Evolutionary conservation across 2,888 invertebrate genomes (phyloP).

Genomic region (Zootermopsis nevadensis): DNA sequence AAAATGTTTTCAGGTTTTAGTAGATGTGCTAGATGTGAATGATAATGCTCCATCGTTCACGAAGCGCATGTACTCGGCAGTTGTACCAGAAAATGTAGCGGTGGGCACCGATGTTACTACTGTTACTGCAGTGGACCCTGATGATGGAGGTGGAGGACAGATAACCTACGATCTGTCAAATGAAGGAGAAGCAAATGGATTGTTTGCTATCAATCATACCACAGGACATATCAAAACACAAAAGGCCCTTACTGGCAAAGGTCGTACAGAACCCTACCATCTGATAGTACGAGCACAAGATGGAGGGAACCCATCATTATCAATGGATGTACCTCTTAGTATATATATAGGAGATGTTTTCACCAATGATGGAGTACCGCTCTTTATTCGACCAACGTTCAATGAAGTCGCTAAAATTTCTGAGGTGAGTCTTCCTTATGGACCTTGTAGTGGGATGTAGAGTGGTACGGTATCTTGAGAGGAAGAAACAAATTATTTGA

Average conservation of each 20-base stretch:
- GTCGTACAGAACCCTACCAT: slow-evolving; percentile 78
- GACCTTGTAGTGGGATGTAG: too few relatives aligned
- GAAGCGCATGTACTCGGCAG: slow-evolving; percentile 74
- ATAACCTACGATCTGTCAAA: slow-evolving; percentile 79
- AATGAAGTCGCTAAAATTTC: slow-evolving; percentile 77
- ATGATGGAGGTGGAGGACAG: slow-evolving; percentile 78
- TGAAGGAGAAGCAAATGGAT: slow-evolving; percentile 65
- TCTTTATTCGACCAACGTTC: slow-evolving; percentile 75
- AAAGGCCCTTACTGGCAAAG: slow-evolving; percentile 77
- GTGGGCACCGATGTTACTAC: slow-evolving; percentile 75
- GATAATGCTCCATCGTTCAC: slow-evolving; percentile 80
- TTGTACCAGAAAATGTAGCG: slow-evolving; percentile 81
- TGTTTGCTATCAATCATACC: slow-evolving; percentile 74
- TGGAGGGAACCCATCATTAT: slow-evolving; percentile 69
- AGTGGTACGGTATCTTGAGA: too few relatives aligned
- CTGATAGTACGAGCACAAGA: slow-evolving; percentile 77
- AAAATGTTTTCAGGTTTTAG: slow-evolving; percentile 66
- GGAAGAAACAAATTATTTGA: too few relatives aligned
- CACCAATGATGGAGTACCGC: slow-evolving; percentile 83
- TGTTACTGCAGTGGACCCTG: slow-evolving; percentile 79
- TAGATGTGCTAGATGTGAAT: slow-evolving; percentile 81
- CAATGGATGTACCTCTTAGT: slow-evolving; percentile 71
- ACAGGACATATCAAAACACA: slow-evolving; percentile 77
- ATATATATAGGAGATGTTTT: slow-evolving; percentile 83
- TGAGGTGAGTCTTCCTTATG: slow-evolving; percentile 67